Conservation (phyloP, 2,797 vertebrate species). For the Natrix natrix region DNA sequence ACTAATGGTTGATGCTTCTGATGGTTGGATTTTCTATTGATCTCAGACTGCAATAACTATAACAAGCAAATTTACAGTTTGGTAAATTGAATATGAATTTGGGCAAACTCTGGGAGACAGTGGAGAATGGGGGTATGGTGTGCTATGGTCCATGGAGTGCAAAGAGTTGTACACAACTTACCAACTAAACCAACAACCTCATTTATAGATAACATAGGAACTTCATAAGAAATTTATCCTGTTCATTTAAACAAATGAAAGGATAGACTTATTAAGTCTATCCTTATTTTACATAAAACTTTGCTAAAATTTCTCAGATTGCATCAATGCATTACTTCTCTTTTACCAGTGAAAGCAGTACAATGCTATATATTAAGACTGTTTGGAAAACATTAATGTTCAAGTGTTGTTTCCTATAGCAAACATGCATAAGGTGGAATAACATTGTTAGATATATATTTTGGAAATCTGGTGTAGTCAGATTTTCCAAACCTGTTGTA, state of each 20-base stretch:
- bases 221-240: conserved; percentile 38
- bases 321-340: background rate
- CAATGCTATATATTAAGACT: background rate
- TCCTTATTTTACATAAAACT: background rate
- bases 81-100: background rate
- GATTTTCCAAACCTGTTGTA: background rate
- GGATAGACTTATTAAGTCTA: background rate
- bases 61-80: background rate
- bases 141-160: background rate
- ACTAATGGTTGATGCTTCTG: background rate
- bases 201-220: conserved; percentile 46
- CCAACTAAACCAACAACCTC: background rate
- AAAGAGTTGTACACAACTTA: background rate
- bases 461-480: background rate
- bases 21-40: background rate
- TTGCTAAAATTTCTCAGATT: background rate
- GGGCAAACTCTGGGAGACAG: background rate
- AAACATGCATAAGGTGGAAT: background rate
- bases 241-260: background rate
- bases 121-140: background rate
- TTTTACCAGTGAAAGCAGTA: background rate
- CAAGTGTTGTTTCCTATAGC: background rate
- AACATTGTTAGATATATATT: background rate
- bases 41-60: background rate
- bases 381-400: background rate